These are phyloP conservation scores for Donacobius atricapilla DNA, from an alignment of 2,113 vertebrate genomes.

Conservation along the genomic window DNA sequence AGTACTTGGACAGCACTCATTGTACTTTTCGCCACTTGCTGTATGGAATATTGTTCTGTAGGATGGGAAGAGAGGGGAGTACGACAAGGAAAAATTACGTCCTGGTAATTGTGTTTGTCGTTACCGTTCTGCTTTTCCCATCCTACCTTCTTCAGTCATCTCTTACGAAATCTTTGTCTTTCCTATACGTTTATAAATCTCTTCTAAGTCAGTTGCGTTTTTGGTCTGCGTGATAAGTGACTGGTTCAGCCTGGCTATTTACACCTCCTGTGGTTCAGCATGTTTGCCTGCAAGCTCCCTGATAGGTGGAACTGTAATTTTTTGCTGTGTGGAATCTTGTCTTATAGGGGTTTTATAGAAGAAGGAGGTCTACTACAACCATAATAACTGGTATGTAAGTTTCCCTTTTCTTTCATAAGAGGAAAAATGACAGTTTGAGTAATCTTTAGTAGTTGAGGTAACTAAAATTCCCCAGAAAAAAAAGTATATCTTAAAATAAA, in stretches of 20 bases:
- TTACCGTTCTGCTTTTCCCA: conserved; percentile 64
- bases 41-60: conserved; percentile 72
- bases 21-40: conserved; percentile 56
- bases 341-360: conserved; percentile 71
- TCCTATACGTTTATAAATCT: conserved; percentile 49
- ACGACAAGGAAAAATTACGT: conserved; percentile 56
- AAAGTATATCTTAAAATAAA: not conserved
- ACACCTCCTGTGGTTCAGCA: conserved; percentile 64
- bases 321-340: conserved; percentile 74
- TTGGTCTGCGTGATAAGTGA: conserved; percentile 41
- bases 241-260: conserved; percentile 58
- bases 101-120: conserved; percentile 65
- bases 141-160: conserved; percentile 57
- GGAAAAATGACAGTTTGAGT: conserved; percentile 28
- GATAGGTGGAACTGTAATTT: conserved; percentile 69
- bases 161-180: conserved; percentile 62
- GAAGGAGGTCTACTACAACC: conserved; percentile 68
- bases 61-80: conserved; percentile 66
- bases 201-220: conserved; percentile 50
- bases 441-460: not conserved
- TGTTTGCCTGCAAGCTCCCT: conserved; percentile 68
- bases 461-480: not conserved
- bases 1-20: not conserved
- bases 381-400: conserved; percentile 73
- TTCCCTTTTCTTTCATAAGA: conserved; percentile 68